Percentiles rank a stretch among this genome's conserved stretches.
phyloP scores from a whole-genome alignment of 2,888 invertebrate species.

The Coenonympha arcania region DNA sequence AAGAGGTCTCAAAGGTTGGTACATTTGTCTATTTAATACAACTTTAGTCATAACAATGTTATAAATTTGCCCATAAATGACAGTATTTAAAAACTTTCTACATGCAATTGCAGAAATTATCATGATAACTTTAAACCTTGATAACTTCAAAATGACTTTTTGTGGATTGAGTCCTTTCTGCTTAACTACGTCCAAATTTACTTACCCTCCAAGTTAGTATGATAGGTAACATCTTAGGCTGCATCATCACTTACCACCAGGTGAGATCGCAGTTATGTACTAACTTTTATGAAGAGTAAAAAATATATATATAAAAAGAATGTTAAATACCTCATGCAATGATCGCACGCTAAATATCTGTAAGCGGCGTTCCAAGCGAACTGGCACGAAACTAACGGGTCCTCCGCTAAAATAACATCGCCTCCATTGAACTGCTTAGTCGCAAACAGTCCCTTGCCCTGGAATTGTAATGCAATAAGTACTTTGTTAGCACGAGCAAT shows the following conservation, averaged over 20 bases:
- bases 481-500: too few relatives aligned
- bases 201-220: too few relatives aligned
- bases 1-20: too few relatives aligned
- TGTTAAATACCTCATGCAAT: slow-evolving; percentile 90
- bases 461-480: slow-evolving; percentile 32
- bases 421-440: slow-evolving; percentile 78
- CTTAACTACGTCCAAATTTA: too few relatives aligned
- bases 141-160: not conserved
- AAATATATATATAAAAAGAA: too few relatives aligned
- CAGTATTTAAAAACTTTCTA: not conserved
- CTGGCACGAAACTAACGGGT: slow-evolving; percentile 90
- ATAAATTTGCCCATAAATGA: not conserved
- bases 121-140: not conserved
- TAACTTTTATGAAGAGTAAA: too few relatives aligned
- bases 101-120: too few relatives aligned
- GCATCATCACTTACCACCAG: too few relatives aligned
- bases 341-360: slow-evolving; percentile 90
- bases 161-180: not conserved
- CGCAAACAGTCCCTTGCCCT: slow-evolving; percentile 91
- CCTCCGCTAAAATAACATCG: slow-evolving; percentile 89
- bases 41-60: not conserved
- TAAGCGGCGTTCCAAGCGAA: slow-evolving; percentile 94
- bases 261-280: too few relatives aligned
- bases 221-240: too few relatives aligned
- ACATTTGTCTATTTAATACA: not conserved